These are phyloP conservation scores for Drosophila chauvacae DNA, from an alignment of 1,140 invertebrate species.

Conservation along the genomic window DNA sequence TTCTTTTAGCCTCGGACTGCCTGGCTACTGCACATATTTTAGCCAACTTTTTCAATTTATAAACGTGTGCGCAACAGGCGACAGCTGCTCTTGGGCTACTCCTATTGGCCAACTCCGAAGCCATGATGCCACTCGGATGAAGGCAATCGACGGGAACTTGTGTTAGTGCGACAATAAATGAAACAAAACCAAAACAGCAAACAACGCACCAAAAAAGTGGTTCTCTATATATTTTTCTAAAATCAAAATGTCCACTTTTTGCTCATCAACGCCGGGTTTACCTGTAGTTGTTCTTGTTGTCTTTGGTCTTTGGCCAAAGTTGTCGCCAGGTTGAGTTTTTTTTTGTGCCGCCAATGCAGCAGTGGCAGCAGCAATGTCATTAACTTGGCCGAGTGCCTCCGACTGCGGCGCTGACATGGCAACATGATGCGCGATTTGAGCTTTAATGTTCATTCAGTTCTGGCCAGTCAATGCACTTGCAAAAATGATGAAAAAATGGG, in stretches of 20 bases:
- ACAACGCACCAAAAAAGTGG: constrained; percentile 66
- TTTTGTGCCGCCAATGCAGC: constrained; percentile 22
- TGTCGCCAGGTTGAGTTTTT: constrained; percentile 67
- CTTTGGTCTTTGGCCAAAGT: constrained; percentile 68
- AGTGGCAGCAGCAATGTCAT: constrained; percentile 74
- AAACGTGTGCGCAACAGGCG: constrained; percentile 55
- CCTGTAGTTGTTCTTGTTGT: constrained; percentile 37
- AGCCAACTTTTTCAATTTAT: constrained; percentile 61
- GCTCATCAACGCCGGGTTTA: constrained; percentile 70
- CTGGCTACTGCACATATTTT: constrained; percentile 63
- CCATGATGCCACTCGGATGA: constrained; percentile 56
- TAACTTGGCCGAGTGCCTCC: constrained; percentile 70
- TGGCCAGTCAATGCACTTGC: constrained; percentile 24
- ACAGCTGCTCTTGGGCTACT: constrained; percentile 43
- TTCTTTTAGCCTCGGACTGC: constrained; percentile 23
- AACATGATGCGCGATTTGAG: constrained; percentile 81
- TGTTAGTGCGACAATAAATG: constrained; percentile 27
- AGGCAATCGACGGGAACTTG: constrained; percentile 23
- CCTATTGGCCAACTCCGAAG: constrained; percentile 59
- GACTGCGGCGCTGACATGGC: constrained; percentile 67
- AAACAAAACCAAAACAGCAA: constrained; percentile 43
- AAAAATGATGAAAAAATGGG: not conserved
- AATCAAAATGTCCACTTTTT: constrained; percentile 82
- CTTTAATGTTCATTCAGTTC: constrained; percentile 76
- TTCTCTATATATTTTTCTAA: constrained; percentile 83